phyloP scores from a whole-genome alignment of 2,113 vertebrate species.

The Heterocephalus glaber region DNA sequence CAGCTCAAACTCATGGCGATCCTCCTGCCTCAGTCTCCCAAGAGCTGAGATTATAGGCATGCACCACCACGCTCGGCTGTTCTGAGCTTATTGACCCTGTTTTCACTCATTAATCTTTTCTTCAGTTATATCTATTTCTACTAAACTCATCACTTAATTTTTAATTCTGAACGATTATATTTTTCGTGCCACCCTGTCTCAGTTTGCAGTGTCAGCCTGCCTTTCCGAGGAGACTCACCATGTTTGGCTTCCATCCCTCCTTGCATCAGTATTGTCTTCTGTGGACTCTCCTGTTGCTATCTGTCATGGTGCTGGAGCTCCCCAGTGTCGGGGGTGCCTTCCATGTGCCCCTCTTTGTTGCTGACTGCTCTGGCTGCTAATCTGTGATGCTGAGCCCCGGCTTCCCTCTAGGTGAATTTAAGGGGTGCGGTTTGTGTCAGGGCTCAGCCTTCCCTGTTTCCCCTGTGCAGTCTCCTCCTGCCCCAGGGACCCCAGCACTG shows the following conservation, averaged over 20 bases:
- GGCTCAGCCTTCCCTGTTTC: not conserved
- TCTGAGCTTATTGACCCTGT: not conserved
- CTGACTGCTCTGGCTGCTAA: not conserved
- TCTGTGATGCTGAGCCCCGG: not conserved
- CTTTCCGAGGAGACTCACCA: not conserved
- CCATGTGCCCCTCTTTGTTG: not conserved
- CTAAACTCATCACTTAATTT: not conserved
- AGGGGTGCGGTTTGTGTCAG: not conserved
- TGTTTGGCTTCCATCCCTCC: not conserved
- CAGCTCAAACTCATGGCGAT: not conserved
- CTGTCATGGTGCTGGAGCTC: not conserved
- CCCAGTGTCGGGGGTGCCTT: not conserved
- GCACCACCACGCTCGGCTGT: not conserved
- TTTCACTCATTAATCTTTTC: slow-evolving; percentile 22
- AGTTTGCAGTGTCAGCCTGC: not conserved
- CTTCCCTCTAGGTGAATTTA: not conserved
- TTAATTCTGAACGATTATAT: not conserved
- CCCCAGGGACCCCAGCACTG: not conserved
- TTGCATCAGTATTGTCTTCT: not conserved
- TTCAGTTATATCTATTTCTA: not conserved
- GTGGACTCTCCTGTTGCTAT: not conserved
- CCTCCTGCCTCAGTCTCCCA: not conserved
- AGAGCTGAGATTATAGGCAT: not conserved
- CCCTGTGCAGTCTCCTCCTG: not conserved
- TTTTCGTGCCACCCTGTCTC: not conserved